Evolutionary conservation across 2,113 vertebrate genomes (phyloP), one percentile per base, ranked within the genome.

Genomic region (Pteronura brasiliensis): DNA sequence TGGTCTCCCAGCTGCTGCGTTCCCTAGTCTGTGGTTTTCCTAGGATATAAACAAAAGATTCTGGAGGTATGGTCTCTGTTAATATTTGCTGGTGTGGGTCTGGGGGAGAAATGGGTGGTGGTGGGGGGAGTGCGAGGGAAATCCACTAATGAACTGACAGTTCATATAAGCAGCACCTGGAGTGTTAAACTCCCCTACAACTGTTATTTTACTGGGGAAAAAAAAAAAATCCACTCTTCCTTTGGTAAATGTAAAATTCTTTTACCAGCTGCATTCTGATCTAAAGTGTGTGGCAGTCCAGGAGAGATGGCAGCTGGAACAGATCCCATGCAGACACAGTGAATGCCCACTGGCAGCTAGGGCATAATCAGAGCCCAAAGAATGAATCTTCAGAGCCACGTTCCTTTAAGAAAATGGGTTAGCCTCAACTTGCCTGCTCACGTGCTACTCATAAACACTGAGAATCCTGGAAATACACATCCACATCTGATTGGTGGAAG

Each of bases 1-100:
- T 90, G 96, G 98, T 95, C 92, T 97, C 94, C 97, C 98, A 98
- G 98, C 98, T 98, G 98, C 98, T 98, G 92, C 55, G 67, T 97
- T 95, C 98, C 98, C 98, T 98, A 90, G 95, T 98, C 96, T 98
- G 98, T 98, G 98, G 96, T 98, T 98, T 97, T 98, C 92, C 98
- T 98, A 29, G 90, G 97, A 98, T 92, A 98, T 98, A 98, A 98
- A 98, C 98, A 98, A 97, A 13, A 93, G 90, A 97, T 90, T 96
- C 96, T 74, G 18, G 98, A 97, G 20, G 95, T 94, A 93, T 63
- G 79, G 84, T 97, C 96, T 98, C 83, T 97, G 92, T 96, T 97
- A 95, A 88, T 81, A 95, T 79, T 98, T 97, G 81, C 90, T 92
- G 59, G 59, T 85, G 23, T 96, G 84, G 63, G 10, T 95, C 69